These are phyloP conservation scores for Ciconia maguari DNA, from an alignment of 2,113 vertebrate species.

Conservation along the genomic window DNA sequence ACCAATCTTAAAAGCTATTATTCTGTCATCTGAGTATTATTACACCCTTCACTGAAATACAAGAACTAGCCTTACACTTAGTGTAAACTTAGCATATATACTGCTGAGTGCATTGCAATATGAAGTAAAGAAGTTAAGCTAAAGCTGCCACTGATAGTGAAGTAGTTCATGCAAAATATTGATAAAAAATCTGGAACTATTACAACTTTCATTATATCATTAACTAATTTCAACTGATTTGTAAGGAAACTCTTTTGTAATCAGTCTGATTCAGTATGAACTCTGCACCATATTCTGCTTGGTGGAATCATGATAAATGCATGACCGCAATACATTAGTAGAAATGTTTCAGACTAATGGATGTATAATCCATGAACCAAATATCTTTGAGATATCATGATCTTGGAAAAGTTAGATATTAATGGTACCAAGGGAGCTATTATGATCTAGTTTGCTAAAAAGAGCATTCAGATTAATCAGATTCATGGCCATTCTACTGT, in stretches of 20 bases:
- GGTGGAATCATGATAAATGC: constrained; percentile 32
- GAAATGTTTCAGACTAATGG: constrained; percentile 41
- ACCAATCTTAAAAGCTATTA: background rate
- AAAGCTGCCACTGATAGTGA: background rate
- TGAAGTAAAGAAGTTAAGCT: background rate
- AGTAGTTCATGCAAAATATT: background rate
- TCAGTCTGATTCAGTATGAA: background rate
- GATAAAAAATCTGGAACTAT: background rate
- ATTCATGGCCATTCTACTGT: constrained; percentile 24
- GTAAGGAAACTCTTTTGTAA: background rate
- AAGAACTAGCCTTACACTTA: background rate
- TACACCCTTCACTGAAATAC: background rate
- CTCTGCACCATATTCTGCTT: background rate
- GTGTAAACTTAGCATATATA: background rate
- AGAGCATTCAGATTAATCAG: constrained; percentile 47
- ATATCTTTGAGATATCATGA: constrained; percentile 43
- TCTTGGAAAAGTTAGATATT: constrained; percentile 51
- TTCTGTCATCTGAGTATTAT: background rate
- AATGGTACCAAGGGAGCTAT: constrained; percentile 43
- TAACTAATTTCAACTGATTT: background rate
- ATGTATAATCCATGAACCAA: constrained; percentile 37
- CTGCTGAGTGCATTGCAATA: background rate
- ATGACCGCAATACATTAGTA: constrained; percentile 9
- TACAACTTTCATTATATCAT: background rate
- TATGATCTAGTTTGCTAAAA: constrained; percentile 58